Base-by-base conservation (phyloP, 2,113 vertebrate genomes). In the Tachycineta bicolor region DNA sequence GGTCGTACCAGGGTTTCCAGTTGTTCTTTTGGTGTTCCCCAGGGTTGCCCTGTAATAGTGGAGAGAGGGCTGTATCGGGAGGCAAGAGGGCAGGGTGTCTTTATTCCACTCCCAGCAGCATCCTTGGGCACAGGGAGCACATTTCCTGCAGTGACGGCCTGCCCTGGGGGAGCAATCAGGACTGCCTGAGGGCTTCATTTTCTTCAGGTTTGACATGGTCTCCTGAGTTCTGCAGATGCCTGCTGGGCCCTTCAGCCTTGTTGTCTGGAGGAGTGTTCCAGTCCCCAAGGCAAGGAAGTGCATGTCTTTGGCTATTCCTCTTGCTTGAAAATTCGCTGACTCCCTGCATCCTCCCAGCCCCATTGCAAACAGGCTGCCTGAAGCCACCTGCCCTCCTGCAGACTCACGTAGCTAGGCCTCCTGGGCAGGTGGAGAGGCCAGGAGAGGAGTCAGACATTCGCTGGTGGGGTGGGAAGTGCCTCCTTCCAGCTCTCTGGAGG, bases 341-440 rank as follows among this genome's bases (percentile, higher is more conserved):
- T 73, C 20, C 41, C 14, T 52, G 37, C 34, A 82, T 22, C 43
- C 53, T 39, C 20, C 77, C 14, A 41, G 6, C n/a, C 33, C 55
- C 26, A 1, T 12, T 34, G 33, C 34, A 79, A 75, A 70, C 0
- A 33, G 29, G 31, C 33, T 52, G 18, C 37, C 7, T 0, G 0
- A 75, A 82, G 58, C 31, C 43, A 33, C 43, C 12, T 43, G 37
- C 22, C 24, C 26, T 47, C 15, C 79, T 37, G 12, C 47, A 46
- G 46, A 12, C 17, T 78, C 2, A 0, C 37, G 25, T 5, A 41
- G 70, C 1, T 3, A 26, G 49, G 18, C 26, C n/a, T 74, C 14
- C 41, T 25, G 37, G n/a, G 49, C 56, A 41, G 28, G 10, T 41
- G 43, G 18, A 89, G 50, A 69, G 37, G 26, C 55, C 65, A 39